Conservation (phyloP, 1,140 invertebrate species). For the Matsumurasca onukii region DNA sequence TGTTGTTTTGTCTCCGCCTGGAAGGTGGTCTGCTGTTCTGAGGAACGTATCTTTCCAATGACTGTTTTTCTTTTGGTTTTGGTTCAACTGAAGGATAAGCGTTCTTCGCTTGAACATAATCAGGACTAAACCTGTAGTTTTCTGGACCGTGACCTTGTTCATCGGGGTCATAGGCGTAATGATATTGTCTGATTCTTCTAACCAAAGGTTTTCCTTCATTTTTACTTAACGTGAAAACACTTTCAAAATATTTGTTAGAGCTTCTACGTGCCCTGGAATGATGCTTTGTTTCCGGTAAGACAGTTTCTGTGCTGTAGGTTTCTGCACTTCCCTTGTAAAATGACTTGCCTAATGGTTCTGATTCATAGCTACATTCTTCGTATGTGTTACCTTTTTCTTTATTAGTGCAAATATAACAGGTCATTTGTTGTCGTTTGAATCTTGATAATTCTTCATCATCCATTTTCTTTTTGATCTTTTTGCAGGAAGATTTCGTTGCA, state of each 20-base stretch:
- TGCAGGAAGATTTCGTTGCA: constrained; percentile 15
- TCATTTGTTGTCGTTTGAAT: constrained; percentile 45
- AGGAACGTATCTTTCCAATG: too few relatives aligned
- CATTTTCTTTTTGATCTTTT: constrained; percentile 25
- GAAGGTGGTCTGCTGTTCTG: too few relatives aligned
- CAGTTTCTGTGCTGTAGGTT: constrained; percentile 13
- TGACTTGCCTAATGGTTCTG: constrained; percentile 43
- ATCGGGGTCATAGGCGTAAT: constrained; percentile 35
- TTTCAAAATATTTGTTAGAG: neutral
- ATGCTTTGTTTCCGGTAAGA: neutral
- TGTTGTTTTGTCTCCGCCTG: too few relatives aligned
- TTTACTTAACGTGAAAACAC: constrained; percentile 1
- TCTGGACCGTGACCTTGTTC: constrained; percentile 28
- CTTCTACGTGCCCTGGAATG: constrained; percentile 16
- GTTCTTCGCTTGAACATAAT: too few relatives aligned
- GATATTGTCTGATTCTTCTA: constrained; percentile 34
- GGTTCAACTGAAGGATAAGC: too few relatives aligned
- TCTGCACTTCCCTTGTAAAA: constrained; percentile 28
- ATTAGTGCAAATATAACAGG: constrained; percentile 56
- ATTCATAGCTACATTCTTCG: constrained; percentile 52
- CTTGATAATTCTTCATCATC: constrained; percentile 19
- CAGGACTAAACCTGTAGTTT: constrained; percentile 36
- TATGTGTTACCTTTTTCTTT: constrained; percentile 49
- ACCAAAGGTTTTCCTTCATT: constrained; percentile 10
- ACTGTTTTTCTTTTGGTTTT: too few relatives aligned